Conservation (phyloP, 1,140 invertebrate genomes). For the Drosophila nigrodunni region DNA sequence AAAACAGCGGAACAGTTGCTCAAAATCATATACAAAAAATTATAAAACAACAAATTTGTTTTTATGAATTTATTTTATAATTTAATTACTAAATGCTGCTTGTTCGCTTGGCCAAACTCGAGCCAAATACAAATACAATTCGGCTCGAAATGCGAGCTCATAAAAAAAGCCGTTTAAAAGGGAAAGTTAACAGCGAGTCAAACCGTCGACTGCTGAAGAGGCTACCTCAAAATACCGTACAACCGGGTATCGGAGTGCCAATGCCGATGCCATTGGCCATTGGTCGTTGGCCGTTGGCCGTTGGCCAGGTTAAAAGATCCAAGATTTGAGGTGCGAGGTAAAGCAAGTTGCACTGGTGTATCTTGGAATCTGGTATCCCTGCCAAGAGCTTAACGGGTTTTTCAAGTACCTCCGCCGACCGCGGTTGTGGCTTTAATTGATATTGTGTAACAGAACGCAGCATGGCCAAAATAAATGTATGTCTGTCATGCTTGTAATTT, state of each 20-base stretch:
- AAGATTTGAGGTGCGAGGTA: constrained; percentile 60
- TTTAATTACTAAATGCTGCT: constrained; percentile 66
- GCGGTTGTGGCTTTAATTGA: constrained; percentile 63
- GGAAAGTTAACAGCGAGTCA: constrained; percentile 67
- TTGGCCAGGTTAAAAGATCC: constrained; percentile 21
- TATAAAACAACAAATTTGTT: constrained; percentile 73
- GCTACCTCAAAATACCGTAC: not conserved
- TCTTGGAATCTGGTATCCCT: constrained; percentile 60
- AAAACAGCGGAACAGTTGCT: constrained; percentile 19
- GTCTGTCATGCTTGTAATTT: constrained; percentile 69
- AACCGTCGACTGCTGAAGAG: constrained; percentile 24
- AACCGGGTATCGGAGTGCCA: not conserved
- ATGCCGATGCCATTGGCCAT: constrained; percentile 4
- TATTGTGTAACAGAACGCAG: constrained; percentile 81
- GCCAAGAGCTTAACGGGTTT: constrained; percentile 71
- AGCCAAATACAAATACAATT: constrained; percentile 45
- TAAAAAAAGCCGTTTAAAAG: constrained; percentile 82
- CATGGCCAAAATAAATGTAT: constrained; percentile 59
- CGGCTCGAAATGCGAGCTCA: constrained; percentile 53
- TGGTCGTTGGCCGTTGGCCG: not conserved
- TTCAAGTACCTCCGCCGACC: constrained; percentile 59
- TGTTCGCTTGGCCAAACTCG: constrained; percentile 39
- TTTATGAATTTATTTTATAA: constrained; percentile 83
- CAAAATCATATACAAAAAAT: constrained; percentile 54
- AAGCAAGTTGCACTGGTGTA: constrained; percentile 64